Evolutionary conservation across 2,888 invertebrate species (phyloP), one percentile per base, ranked within the genome.

Genomic region (Galeruca laticollis): DNA sequence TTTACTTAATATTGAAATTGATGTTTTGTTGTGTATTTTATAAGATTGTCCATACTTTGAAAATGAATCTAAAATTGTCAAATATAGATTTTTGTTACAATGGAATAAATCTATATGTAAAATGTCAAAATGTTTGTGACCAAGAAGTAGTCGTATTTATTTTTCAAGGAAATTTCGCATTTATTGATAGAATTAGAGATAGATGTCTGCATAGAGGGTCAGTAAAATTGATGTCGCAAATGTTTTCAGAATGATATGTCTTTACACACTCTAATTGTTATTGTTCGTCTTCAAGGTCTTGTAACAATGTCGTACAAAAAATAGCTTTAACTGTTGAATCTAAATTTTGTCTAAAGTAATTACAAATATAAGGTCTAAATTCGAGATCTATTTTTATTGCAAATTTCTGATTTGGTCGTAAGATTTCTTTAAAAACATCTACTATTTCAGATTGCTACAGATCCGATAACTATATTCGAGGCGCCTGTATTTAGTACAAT

Each of bases 191-290:
- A 49, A 11, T 49, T 49, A 9, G 49, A 49, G 20, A 49, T n/a
- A n/a, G 49, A 11, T 18, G 49, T 49, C 3, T 49, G 11, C 15
- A 56, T 56, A 11, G 21, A 56, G 21, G n/a, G 86, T 85, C 76
- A 87, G 83, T 78, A 86, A 87, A 80, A 87, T 86, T 85, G 87
- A 87, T 84, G 87, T 85, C 83, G 86, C 86, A 80, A 87, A 87
- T 87, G 86, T 87, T 87, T 86, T 56, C 26, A 11, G 9, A 11
- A 18, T 33, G 57, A 21, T 57, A 57, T 33, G 1, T 57, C 33
- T 57, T 57, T 31, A 57, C 35, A 6, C 57, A 57, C 5, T 57
- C 57, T 20, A 9, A 5, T 26, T 26, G 26, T 26, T 26, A 5
- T 6, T 54, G 54, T 26, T 54, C 21, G 40, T 72, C 11, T 21